phyloP scores from a whole-genome alignment of 2,888 invertebrate genomes.

The Drosophila phalerata region DNA sequence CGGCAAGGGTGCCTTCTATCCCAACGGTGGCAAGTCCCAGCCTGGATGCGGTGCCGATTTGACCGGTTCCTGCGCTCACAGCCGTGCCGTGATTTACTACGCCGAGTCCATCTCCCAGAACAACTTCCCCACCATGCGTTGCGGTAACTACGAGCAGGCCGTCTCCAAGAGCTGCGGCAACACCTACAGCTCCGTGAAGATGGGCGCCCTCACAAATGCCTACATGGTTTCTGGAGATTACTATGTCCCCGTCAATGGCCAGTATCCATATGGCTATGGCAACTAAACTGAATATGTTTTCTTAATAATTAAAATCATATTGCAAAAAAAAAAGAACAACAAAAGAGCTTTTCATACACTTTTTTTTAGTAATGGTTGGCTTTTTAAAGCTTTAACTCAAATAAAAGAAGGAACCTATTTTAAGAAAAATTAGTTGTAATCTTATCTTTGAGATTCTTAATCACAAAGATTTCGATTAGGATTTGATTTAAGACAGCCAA shows the following conservation, averaged over 20 bases:
- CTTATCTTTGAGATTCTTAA: conserved; percentile 26
- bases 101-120: conserved; percentile 84
- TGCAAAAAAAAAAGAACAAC: not conserved
- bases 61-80: conserved; percentile 85
- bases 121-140: conserved; percentile 73
- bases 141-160: conserved; percentile 80
- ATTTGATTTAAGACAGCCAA: conserved; percentile 12
- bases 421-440: conserved; percentile 5
- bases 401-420: not conserved
- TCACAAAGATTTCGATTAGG: conserved; percentile 9
- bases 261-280: conserved; percentile 75
- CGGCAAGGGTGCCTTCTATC: conserved; percentile 86
- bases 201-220: conserved; percentile 76
- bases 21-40: conserved; percentile 87
- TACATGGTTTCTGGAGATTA: conserved; percentile 77
- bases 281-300: conserved; percentile 38
- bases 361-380: not conserved
- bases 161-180: conserved; percentile 68
- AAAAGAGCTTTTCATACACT: not conserved
- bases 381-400: conserved; percentile 33
- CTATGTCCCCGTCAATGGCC: conserved; percentile 78
- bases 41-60: conserved; percentile 86
- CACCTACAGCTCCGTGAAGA: conserved; percentile 71
- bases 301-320: conserved; percentile 30
- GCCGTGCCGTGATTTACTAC: conserved; percentile 85